Conservation (phyloP, 2,888 invertebrate genomes). For the Sminthurides aquaticus region DNA sequence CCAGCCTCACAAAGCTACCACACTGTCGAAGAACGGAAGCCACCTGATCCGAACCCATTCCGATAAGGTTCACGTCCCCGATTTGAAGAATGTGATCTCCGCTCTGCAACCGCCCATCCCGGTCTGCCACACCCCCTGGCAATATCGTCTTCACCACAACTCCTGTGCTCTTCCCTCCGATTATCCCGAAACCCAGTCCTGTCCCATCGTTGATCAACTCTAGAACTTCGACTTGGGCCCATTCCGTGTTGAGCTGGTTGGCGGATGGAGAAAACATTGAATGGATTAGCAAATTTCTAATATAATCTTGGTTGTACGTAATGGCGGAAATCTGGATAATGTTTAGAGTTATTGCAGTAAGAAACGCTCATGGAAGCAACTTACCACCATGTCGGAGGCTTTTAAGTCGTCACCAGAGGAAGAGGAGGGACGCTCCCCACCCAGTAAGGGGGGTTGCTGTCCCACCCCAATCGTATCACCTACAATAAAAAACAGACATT, state of each 20-base stretch:
- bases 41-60: slow-evolving; percentile 94
- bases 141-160: slow-evolving; percentile 99
- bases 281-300: not conserved
- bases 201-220: slow-evolving; percentile 96
- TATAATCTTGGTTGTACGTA: no score
- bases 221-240: slow-evolving; percentile 98
- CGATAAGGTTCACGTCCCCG: slow-evolving; percentile 86
- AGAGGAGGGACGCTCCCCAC: slow-evolving; percentile 51
- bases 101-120: slow-evolving; percentile 91
- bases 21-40: slow-evolving; percentile 91
- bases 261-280: not conserved
- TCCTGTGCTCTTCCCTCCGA: slow-evolving; percentile 92
- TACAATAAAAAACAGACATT: no score
- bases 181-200: slow-evolving; percentile 96
- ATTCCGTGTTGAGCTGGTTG: slow-evolving; percentile 65
- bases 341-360: no score
- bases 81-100: slow-evolving; percentile 97
- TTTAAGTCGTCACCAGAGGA: slow-evolving; percentile 62
- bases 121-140: slow-evolving; percentile 93
- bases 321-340: no score
- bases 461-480: slow-evolving; percentile 39
- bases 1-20: slow-evolving; percentile 86
- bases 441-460: slow-evolving; percentile 34
- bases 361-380: no score
- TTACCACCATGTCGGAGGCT: slow-evolving; percentile 64